A percentile compares a stretch with the other conserved stretches of the same genome.
These are phyloP conservation scores for Lepetodrilus schrolli DNA, from an alignment of 2,888 invertebrate genomes.

Conservation along the genomic window DNA sequence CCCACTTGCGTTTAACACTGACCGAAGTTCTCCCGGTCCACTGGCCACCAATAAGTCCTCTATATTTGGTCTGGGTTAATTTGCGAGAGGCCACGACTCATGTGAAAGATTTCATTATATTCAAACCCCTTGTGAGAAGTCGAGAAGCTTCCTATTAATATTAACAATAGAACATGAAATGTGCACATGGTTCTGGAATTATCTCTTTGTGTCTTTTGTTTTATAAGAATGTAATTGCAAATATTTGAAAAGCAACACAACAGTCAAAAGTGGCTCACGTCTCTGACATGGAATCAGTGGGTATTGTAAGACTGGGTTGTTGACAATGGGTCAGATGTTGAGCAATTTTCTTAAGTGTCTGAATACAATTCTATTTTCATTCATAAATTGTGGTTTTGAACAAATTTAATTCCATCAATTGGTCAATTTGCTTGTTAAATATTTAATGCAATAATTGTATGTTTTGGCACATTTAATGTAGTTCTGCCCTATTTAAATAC, in stretches of 20 bases:
- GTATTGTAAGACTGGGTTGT: too few relatives aligned
- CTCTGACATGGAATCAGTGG: not conserved
- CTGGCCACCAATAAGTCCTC: not conserved
- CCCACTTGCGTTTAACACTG: not conserved
- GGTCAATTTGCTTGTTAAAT: not conserved
- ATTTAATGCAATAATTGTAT: too few relatives aligned
- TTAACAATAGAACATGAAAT: slow-evolving; percentile 9
- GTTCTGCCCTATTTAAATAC: too few relatives aligned
- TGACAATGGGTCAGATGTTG: not conserved
- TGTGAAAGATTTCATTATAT: slow-evolving; percentile 26
- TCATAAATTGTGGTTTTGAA: not conserved
- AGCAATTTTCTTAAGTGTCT: not conserved
- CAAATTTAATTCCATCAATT: not conserved
- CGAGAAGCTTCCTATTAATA: slow-evolving; percentile 22
- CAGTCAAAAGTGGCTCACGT: slow-evolving; percentile 20
- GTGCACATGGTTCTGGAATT: slow-evolving; percentile 10
- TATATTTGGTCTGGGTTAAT: slow-evolving; percentile 23
- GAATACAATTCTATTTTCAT: not conserved
- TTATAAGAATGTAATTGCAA: slow-evolving; percentile 26
- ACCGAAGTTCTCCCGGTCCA: not conserved
- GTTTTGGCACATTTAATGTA: too few relatives aligned
- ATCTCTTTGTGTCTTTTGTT: slow-evolving; percentile 15
- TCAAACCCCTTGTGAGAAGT: slow-evolving; percentile 8
- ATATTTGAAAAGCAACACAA: slow-evolving; percentile 23
- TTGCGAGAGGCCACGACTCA: slow-evolving; percentile 14